A percentile compares a stretch with the other conserved stretches of the same genome.
Evolutionary conservation across 2,113 vertebrate genomes (phyloP).

Genomic region (Pterophyllum scalare): DNA sequence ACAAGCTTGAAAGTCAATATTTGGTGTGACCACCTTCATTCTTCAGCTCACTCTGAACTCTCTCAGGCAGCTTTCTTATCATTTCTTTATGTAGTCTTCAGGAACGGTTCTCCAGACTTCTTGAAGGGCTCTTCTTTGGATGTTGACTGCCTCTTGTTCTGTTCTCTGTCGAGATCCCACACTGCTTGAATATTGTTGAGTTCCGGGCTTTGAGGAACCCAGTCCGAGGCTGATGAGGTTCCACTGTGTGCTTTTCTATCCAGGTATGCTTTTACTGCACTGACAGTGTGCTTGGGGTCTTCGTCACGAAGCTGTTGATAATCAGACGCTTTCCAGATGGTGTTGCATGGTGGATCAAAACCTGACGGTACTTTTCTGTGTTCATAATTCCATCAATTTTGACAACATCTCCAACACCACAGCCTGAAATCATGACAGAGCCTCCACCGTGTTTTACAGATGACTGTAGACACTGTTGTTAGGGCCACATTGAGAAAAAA

Average conservation of each 20-base stretch:
- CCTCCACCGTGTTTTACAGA: background rate
- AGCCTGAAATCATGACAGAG: background rate
- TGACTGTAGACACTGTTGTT: background rate
- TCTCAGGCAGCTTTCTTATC: rapidly evolving
- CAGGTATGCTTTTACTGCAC: background rate
- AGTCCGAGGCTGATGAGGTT: too few species aligned
- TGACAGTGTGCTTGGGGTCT: background rate
- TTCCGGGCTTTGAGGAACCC: too few species aligned
- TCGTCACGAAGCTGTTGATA: background rate
- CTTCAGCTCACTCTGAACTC: background rate
- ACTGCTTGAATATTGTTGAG: too few species aligned
- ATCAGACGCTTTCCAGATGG: background rate
- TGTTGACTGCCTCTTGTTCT: too few species aligned
- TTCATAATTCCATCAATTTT: too few species aligned
- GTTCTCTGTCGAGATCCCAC: too few species aligned
- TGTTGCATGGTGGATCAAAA: background rate
- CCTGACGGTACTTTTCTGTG: too few species aligned
- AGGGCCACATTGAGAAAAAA: too few species aligned
- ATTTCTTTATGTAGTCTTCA: too few species aligned
- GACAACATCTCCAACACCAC: background rate
- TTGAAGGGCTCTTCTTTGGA: too few species aligned
- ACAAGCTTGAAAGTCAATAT: background rate
- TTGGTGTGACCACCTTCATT: background rate
- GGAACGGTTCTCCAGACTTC: too few species aligned
- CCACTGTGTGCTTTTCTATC: too few species aligned